Percentiles rank a stretch among this genome's conserved stretches.
Conservation (phyloP, 2,888 invertebrate species). For the Muschampia plurimacula region DNA sequence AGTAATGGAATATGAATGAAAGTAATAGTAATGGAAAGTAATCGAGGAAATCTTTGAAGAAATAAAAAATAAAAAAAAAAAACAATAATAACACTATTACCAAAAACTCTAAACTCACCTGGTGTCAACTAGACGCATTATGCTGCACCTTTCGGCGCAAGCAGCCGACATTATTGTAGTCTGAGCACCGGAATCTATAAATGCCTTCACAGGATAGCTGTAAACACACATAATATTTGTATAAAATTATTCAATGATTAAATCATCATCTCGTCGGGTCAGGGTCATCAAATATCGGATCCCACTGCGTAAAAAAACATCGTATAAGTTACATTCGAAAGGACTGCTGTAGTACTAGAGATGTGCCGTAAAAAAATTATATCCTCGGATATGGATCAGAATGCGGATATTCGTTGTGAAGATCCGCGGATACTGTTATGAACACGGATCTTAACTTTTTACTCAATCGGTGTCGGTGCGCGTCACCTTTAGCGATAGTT, state of each 20-base stretch:
- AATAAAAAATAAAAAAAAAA: not conserved
- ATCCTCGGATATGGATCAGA: too few relatives aligned
- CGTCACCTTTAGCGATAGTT: too few relatives aligned
- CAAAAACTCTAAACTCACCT: slow-evolving; percentile 65
- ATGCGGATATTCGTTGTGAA: too few relatives aligned
- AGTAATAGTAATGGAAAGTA: too few relatives aligned
- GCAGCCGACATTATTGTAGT: slow-evolving; percentile 99
- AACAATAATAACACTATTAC: not conserved
- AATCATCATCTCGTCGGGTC: not conserved
- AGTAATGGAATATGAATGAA: too few relatives aligned
- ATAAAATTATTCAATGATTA: slow-evolving; percentile 9
- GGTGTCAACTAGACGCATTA: slow-evolving; percentile 95
- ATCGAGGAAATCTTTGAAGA: not conserved
- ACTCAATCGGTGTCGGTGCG: too few relatives aligned
- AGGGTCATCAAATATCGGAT: not conserved
- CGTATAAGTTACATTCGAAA: too few relatives aligned
- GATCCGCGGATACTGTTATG: too few relatives aligned
- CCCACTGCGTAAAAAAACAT: too few relatives aligned
- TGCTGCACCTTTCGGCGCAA: slow-evolving; percentile 97
- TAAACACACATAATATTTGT: slow-evolving; percentile 14
- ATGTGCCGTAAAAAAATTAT: too few relatives aligned
- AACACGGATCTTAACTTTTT: too few relatives aligned
- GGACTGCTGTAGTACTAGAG: too few relatives aligned
- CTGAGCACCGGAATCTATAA: slow-evolving; percentile 99
- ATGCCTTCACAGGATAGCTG: slow-evolving; percentile 96